Base-by-base conservation (phyloP, 2,113 vertebrate genomes). In the Monarcha castaneiventris region DNA sequence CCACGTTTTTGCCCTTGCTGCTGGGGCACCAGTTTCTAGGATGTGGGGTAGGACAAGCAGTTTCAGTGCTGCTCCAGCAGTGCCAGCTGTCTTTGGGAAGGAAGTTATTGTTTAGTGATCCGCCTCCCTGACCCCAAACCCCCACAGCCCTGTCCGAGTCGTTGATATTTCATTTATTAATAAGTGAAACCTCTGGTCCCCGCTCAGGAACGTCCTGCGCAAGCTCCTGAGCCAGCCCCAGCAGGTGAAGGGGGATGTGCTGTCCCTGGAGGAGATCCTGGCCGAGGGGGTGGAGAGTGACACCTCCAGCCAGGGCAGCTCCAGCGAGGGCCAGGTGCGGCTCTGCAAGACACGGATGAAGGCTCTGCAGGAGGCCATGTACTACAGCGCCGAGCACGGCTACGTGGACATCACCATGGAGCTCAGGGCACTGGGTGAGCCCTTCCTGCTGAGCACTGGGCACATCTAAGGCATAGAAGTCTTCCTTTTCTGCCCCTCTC, bases 391-490 rank as follows among this genome's bases (percentile, higher is more conserved):
- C 0, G 99, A 99, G 96, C 99, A 99, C 0, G 98, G 99, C 84
- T 99, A 99, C 17, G 98, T 99, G 72, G 99, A 99, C 64, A 99
- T 99, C 97, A 99, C 99, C 97, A 98, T 99, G 99, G 99, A 99
- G 98, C 98, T 99, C 49, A 96, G 98, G 90, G 98, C 98, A 0
- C 97, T 99, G 18, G 99, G 99, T 99, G 97, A 96, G 97, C 22
- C 20, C 20, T 22, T 49, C 55, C 3, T 10, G 15, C 68, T 33
- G 7, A 46, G 21, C 68, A 6, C 0, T 9, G 4, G 8, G 27
- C 11, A 9, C 17, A 2, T 25, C 35, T 2, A 4, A 39, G 61
- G 16, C 3, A 1, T 6, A 2, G 25, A 79, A 75, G 29, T 32
- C 14, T 46, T 33, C 14, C 32, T 48, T 21, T 22, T 12, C 55